Percentiles rank a stretch among this genome's conserved stretches.
phyloP scores from a whole-genome alignment of 2,888 invertebrate species.

The Papilio gigon region DNA sequence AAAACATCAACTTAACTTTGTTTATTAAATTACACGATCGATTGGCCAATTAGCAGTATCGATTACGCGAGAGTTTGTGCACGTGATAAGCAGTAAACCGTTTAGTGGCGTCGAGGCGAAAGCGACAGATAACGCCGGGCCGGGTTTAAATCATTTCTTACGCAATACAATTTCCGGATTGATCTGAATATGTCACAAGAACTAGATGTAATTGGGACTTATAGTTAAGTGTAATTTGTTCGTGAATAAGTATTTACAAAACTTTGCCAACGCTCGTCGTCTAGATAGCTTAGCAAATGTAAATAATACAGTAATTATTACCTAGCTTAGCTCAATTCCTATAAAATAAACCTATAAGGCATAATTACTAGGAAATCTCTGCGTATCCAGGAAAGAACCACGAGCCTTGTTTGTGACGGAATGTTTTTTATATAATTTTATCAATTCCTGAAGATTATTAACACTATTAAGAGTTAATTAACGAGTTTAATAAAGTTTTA shows the following conservation, averaged over 20 bases:
- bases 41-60: background rate
- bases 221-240: background rate
- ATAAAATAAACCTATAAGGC: background rate
- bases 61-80: background rate
- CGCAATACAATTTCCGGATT: background rate
- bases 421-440: background rate
- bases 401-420: constrained; percentile 4
- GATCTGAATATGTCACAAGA: background rate
- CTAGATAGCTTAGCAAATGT: no score
- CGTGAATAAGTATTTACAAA: background rate
- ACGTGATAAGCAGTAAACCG: background rate
- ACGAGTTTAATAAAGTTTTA: no score
- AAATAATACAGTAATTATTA: no score
- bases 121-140: constrained; percentile 1
- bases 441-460: background rate
- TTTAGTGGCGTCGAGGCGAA: background rate
- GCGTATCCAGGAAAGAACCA: background rate
- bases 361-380: background rate
- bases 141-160: background rate
- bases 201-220: background rate
- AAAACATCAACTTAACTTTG: no score
- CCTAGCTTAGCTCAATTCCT: background rate
- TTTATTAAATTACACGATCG: background rate
- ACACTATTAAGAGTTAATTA: no score
- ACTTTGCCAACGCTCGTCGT: no score